Evolutionary conservation across 2,113 vertebrate species (phyloP).

Genomic region (Plecturocebus donacophilus): DNA sequence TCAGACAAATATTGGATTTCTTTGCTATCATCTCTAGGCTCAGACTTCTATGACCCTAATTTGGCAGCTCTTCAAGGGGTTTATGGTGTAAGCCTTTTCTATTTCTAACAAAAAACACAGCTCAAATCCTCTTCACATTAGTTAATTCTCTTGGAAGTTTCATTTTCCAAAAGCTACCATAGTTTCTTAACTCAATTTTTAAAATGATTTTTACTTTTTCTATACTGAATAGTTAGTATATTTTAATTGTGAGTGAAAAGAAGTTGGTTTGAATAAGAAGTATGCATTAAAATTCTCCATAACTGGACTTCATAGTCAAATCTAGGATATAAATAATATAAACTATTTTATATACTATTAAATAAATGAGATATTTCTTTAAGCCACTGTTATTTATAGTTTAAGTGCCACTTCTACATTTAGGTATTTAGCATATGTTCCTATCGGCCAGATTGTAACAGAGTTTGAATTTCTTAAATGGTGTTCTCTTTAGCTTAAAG

Average conservation of each 20-base stretch:
- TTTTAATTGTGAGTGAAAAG: conserved; percentile 27
- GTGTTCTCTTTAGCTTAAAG: background rate
- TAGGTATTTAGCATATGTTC: background rate
- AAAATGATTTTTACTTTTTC: background rate
- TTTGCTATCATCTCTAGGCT: conserved; percentile 67
- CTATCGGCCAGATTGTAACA: background rate
- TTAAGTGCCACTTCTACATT: background rate
- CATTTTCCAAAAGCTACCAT: background rate
- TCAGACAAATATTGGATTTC: conserved; percentile 66
- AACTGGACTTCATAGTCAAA: background rate
- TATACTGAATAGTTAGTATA: background rate
- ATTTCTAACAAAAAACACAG: conserved; percentile 56
- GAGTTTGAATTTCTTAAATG: background rate
- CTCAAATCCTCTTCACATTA: conserved; percentile 58
- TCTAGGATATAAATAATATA: background rate
- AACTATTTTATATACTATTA: background rate
- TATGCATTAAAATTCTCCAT: background rate
- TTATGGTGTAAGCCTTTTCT: conserved; percentile 65
- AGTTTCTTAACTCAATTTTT: background rate
- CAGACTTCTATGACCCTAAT: conserved; percentile 64
- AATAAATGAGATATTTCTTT: background rate
- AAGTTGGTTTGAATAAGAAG: background rate
- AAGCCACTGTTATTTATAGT: conserved; percentile 22
- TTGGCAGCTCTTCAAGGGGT: conserved; percentile 62
- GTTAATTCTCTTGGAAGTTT: conserved; percentile 55